Percentiles rank a stretch among this genome's conserved stretches.
phyloP scores from a whole-genome alignment of 2,113 vertebrate genomes.

The Rhinoptilus africanus region DNA sequence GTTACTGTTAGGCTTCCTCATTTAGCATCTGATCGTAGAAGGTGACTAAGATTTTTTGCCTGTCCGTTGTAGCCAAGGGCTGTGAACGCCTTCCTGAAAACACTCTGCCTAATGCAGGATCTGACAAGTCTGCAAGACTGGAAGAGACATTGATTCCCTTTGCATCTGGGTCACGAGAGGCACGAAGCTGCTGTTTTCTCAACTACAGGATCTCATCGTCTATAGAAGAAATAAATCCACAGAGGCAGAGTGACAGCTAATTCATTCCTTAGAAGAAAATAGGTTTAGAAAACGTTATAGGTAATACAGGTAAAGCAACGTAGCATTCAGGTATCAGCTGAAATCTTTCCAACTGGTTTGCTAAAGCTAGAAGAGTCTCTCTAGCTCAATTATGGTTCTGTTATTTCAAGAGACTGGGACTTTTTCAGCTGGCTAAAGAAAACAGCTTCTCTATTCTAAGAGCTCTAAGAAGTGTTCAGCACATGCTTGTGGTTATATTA shows the following conservation, averaged over 20 bases:
- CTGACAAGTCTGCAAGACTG: not conserved
- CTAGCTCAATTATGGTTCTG: conserved; percentile 36
- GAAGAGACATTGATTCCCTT: not conserved
- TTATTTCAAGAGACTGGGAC: conserved; percentile 36
- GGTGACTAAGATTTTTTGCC: not conserved
- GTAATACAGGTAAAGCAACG: not conserved
- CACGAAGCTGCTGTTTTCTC: not conserved
- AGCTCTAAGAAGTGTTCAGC: conserved; percentile 37
- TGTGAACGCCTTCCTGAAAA: not conserved
- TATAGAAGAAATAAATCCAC: not conserved
- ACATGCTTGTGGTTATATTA: conserved; percentile 41
- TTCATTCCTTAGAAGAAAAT: not conserved
- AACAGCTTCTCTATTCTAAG: conserved; percentile 44
- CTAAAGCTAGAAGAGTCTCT: conserved; percentile 14
- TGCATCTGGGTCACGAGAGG: not conserved
- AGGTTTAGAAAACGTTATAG: not conserved
- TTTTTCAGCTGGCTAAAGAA: conserved; percentile 40
- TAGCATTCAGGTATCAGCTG: not conserved
- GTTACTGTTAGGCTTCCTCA: not conserved
- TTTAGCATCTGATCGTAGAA: not conserved
- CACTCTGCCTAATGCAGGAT: not conserved
- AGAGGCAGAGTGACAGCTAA: not conserved
- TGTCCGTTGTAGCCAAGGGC: not conserved
- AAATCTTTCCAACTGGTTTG: not conserved
- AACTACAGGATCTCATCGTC: not conserved